Base-by-base conservation (phyloP, 2,888 invertebrate genomes). In the Pseudococcus longispinus region DNA sequence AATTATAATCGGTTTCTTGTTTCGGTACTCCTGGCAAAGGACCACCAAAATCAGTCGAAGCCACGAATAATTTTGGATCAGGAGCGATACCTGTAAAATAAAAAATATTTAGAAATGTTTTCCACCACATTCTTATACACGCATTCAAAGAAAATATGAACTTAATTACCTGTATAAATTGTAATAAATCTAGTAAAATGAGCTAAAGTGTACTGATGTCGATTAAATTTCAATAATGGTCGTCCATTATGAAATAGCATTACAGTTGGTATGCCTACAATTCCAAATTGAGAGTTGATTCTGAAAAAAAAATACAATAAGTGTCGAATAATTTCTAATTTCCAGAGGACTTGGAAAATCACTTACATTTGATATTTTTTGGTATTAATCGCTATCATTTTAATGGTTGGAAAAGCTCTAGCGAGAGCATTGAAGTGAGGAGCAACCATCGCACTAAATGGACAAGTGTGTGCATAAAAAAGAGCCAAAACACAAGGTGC, bases 351-450 rank as follows among this genome's bases (percentile, higher is more conserved):
- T 44, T 46, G n/a, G 87, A 20, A 29, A 60, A 18, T 44, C n/a
- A 44, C 88, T 90, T 90, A 93, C 93, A 91, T 94, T 90, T 95
- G 94, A 89, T 95, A 94, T 90, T 94, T 94, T 89, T 95, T 93
- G 1, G 97, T 97, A 92, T 99, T 97, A 23, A 98, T 94, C 2
- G 96, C 98, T 13, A 97, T 95, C 91, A 97, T 93, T 91, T 95
- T 95, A 0, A 99, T 92, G 89, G 94, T 94, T 1, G 97, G 96
- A 91, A 96, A 98, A 4, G 95, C 94, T 89, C 96, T 92, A 0
- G 97, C 95, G 37, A 98, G 91, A 0, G 97, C 96, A 92, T 98
- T 98, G 90, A 95, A 97, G 90, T 96, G 94, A 8, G 96, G 96
- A 0, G 97, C 98, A 9, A 97, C 95, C 90, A 95, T 93, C 23